Conservation (phyloP, 2,888 invertebrate species). For the Laothoe populi region DNA sequence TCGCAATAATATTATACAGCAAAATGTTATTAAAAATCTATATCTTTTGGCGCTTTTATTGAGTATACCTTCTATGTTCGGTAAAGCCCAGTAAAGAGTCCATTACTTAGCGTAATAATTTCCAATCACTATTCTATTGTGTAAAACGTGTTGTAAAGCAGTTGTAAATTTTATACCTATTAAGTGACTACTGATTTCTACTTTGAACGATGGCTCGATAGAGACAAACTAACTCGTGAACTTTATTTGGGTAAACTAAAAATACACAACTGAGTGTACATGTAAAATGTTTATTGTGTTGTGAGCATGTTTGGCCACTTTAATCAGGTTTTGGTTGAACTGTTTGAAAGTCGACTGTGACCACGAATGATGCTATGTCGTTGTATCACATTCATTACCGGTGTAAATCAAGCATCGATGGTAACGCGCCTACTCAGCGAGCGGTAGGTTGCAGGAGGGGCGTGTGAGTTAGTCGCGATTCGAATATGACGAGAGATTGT, state of each 20-base stretch:
- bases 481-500: conserved; percentile 60
- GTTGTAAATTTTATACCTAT: conserved; percentile 1
- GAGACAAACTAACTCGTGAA: not conserved
- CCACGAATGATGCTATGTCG: conserved; percentile 2
- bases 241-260: conserved; percentile 24
- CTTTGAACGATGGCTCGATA: conserved; percentile 8
- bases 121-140: conserved; percentile 1
- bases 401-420: conserved; percentile 19
- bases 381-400: conserved; percentile 27
- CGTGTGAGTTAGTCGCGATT: conserved; percentile 64
- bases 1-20: too few relatives aligned
- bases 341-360: conserved; percentile 27
- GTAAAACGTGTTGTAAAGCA: conserved; percentile 5
- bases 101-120: not conserved
- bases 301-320: conserved; percentile 28
- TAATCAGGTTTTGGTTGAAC: conserved; percentile 32
- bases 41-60: conserved; percentile 1
- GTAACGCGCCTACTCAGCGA: conserved; percentile 23
- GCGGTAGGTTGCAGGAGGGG: conserved; percentile 47
- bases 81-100: not conserved
- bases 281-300: conserved; percentile 26
- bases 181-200: not conserved
- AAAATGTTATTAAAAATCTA: too few relatives aligned
- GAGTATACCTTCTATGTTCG: conserved; percentile 6
- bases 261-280: conserved; percentile 24